Evolutionary conservation across 2,797 vertebrate species (phyloP), one percentile per base, ranked within the genome.

Genomic region (Sebastes flavidus): DNA sequence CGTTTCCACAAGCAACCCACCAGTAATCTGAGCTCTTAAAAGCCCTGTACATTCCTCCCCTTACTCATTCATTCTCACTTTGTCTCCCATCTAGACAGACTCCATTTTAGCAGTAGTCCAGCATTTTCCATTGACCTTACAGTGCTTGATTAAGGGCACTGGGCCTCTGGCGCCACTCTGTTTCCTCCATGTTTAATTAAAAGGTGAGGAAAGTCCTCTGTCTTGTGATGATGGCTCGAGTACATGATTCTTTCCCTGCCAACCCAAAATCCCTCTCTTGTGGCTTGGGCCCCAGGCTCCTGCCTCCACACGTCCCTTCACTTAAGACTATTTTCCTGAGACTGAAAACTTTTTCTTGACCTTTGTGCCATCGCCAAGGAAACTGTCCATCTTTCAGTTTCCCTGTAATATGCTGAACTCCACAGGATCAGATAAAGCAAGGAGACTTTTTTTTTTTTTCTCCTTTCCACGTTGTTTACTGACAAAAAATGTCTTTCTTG

Each of bases 101-200:
- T 92, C 77, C 68, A 69, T 88, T 92, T 91, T 82, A 89, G 88
- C 72, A 71, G 82, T 71, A 78, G 82, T 68, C 84, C 88, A 68
- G 86, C 84, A 65, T 91, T 94, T 85, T 91, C 68, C 80, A 84
- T 72, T 95, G 94, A 96, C 96, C 95, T 96, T 93, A 92, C 81
- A 85, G 87, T 82, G 82, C 90, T 90, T 91, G 85, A 93, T 93
- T 94, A 95, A 95, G 95, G 95, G 90, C 94, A 93, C 30, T 67
- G 81, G 87, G 89, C 87, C 89, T 87, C 87, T 90, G 92, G 92
- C 91, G 77, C 91, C 89, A 87, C 88, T 94, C 86, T 87, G 88
- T 94, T 95, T 94, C 92, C 93, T 92, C 89, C 85, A 89, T 65
- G 87, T 94, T 93, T 95, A 95, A 96, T 96, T 95, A 96, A 95